A percentile compares a stretch with the other conserved stretches of the same genome.
Conservation (phyloP, 2,113 vertebrate genomes). For the Eptatretus burgeri region DNA sequence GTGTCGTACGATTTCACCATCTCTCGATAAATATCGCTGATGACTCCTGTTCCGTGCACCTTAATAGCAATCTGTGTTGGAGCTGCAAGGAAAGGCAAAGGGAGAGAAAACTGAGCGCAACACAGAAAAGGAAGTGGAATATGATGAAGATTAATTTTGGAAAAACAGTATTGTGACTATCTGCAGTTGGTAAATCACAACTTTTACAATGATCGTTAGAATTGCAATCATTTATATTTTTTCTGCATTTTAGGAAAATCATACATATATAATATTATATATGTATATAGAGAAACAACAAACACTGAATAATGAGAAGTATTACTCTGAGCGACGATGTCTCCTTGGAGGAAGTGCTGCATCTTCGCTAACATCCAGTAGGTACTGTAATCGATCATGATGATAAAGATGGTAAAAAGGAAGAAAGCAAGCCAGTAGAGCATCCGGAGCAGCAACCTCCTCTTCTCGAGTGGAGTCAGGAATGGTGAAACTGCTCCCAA, state of each 20-base stretch:
- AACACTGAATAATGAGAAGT: not conserved
- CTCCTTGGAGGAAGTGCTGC: conserved; percentile 3
- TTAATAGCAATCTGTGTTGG: not conserved
- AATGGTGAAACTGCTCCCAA: not conserved
- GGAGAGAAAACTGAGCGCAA: no score
- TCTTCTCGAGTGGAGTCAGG: not conserved
- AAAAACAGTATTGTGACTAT: no score
- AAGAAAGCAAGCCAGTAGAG: conserved; percentile 3
- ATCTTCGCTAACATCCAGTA: not conserved
- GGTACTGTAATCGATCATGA: not conserved
- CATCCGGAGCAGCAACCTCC: not conserved
- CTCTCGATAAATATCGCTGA: not conserved
- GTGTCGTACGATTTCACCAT: conserved; percentile 1
- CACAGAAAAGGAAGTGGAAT: no score
- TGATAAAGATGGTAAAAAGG: not conserved
- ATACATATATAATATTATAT: no score
- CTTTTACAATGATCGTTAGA: no score
- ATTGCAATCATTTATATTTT: no score
- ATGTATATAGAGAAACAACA: no score
- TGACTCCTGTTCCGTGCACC: not conserved
- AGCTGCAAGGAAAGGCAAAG: conserved; percentile 2
- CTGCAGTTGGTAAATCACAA: no score
- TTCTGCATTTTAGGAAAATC: no score
- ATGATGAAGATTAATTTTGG: no score
- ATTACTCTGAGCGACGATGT: conserved; percentile 1